Evolutionary conservation across 1,140 invertebrate species (phyloP).

Genomic region (Philotrypesis tridentata): DNA sequence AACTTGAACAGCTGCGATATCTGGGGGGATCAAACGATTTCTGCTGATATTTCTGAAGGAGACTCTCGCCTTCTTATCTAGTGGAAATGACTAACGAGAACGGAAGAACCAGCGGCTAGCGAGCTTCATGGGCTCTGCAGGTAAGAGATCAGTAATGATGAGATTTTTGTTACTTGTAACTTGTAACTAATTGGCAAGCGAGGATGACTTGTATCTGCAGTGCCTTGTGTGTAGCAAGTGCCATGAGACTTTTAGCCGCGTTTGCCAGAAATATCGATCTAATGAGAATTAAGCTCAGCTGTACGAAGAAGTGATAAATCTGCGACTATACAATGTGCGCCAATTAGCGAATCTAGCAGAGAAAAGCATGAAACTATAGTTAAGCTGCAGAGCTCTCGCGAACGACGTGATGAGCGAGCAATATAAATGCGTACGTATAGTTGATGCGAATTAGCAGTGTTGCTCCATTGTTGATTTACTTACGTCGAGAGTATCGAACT

Average conservation of each 20-base stretch:
- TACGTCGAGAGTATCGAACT: conserved; percentile 24
- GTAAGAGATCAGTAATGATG: too few species aligned
- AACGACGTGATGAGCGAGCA: too few species aligned
- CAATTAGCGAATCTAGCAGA: too few species aligned
- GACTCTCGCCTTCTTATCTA: neutral
- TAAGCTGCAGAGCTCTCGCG: neutral
- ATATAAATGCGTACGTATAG: too few species aligned
- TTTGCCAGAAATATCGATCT: neutral
- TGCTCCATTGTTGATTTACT: conserved; percentile 8
- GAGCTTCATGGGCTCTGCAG: too few species aligned
- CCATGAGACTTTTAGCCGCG: neutral
- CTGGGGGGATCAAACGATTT: conserved; percentile 68
- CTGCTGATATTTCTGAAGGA: neutral
- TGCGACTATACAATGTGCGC: too few species aligned
- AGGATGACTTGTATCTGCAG: neutral
- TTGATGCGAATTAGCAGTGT: too few species aligned
- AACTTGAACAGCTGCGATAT: conserved; percentile 97
- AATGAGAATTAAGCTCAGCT: too few species aligned
- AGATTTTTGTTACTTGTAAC: neutral
- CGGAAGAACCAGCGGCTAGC: too few species aligned
- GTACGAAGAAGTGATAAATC: too few species aligned
- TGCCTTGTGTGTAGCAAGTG: neutral
- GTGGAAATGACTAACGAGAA: neutral
- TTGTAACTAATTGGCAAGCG: neutral
- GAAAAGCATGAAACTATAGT: too few species aligned